These are phyloP conservation scores for Neria commutata DNA, from an alignment of 2,888 invertebrate genomes.

Conservation along the genomic window DNA sequence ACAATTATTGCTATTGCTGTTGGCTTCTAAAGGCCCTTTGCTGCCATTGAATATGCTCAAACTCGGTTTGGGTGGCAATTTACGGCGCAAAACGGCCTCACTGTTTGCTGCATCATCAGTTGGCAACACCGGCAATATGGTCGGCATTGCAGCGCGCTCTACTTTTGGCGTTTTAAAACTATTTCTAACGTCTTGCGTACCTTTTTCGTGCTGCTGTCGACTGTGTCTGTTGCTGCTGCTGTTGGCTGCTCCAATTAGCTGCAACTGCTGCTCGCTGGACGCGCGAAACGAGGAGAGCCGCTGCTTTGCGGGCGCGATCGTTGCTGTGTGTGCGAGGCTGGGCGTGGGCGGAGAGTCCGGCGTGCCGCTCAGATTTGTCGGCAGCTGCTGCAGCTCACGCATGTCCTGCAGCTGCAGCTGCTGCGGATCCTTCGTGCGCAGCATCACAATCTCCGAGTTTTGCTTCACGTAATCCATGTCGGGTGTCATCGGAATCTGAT, in stretches of 20 bases:
- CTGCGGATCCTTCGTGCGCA: slow-evolving; percentile 60
- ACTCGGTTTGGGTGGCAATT: slow-evolving; percentile 53
- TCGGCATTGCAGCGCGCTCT: slow-evolving; percentile 21
- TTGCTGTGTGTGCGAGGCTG: slow-evolving; percentile 43
- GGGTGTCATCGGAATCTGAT: slow-evolving; percentile 57
- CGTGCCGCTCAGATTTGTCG: slow-evolving; percentile 41
- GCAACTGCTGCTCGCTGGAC: slow-evolving; percentile 57
- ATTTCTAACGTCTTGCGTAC: slow-evolving; percentile 45
- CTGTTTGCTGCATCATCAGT: slow-evolving; percentile 25
- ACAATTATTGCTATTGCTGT: slow-evolving; percentile 28
- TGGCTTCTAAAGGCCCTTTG: slow-evolving; percentile 11
- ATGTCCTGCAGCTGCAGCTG: slow-evolving; percentile 46
- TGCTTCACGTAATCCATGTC: slow-evolving; percentile 60
- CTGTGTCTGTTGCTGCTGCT: slow-evolving; percentile 27
- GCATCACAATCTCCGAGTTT: slow-evolving; percentile 60
- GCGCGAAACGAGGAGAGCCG: slow-evolving; percentile 61
- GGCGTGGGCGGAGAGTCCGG: slow-evolving; percentile 39
- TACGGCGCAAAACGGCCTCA: slow-evolving; percentile 40
- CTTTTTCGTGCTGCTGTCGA: slow-evolving; percentile 38
- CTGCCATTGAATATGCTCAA: slow-evolving; percentile 49
- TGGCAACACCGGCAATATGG: slow-evolving; percentile 21
- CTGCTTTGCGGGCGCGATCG: slow-evolving; percentile 59
- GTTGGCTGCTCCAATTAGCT: slow-evolving; percentile 44
- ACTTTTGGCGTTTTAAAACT: slow-evolving; percentile 35
- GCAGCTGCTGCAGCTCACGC: slow-evolving; percentile 53